Evolutionary conservation across 1,140 invertebrate genomes (phyloP).

Genomic region (Drosophila nannoptera): DNA sequence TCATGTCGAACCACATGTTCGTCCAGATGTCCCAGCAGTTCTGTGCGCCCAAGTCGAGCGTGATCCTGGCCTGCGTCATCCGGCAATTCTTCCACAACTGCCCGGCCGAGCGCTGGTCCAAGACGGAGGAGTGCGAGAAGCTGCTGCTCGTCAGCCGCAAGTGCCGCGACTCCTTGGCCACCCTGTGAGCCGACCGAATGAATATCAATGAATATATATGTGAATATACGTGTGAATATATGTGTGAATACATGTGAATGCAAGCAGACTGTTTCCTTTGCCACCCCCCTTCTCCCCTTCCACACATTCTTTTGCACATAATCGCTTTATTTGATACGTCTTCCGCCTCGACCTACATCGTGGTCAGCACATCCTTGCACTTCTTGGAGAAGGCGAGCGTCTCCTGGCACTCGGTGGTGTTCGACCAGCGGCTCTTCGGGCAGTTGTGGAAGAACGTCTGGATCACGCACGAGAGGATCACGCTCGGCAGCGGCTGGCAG

Average conservation of each 20-base stretch:
- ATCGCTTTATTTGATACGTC: neutral
- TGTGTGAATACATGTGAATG: no score
- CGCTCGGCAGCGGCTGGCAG: conserved; percentile 54
- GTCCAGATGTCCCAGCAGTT: conserved; percentile 29
- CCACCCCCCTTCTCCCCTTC: no score
- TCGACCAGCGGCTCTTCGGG: conserved; percentile 58
- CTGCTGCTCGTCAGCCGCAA: conserved; percentile 53
- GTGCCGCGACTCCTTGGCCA: conserved; percentile 53
- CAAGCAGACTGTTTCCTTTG: no score
- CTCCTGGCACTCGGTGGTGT: conserved; percentile 56
- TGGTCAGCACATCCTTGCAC: conserved; percentile 65
- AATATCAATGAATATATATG: neutral
- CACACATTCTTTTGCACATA: neutral
- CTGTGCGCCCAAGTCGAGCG: conserved; percentile 57
- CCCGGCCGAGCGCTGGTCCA: conserved; percentile 55
- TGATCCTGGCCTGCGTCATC: conserved; percentile 63
- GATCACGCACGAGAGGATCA: conserved; percentile 63
- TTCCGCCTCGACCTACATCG: conserved; percentile 41
- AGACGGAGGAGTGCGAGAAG: conserved; percentile 47
- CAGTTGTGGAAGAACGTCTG: conserved; percentile 64
- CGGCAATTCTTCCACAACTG: conserved; percentile 69
- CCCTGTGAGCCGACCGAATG: conserved; percentile 26
- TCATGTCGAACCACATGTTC: conserved; percentile 53
- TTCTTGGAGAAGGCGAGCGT: conserved; percentile 51
- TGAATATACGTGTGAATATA: neutral